These are phyloP conservation scores for Dolichopus griseipennis DNA, from an alignment of 2,888 invertebrate genomes.

Conservation along the genomic window DNA sequence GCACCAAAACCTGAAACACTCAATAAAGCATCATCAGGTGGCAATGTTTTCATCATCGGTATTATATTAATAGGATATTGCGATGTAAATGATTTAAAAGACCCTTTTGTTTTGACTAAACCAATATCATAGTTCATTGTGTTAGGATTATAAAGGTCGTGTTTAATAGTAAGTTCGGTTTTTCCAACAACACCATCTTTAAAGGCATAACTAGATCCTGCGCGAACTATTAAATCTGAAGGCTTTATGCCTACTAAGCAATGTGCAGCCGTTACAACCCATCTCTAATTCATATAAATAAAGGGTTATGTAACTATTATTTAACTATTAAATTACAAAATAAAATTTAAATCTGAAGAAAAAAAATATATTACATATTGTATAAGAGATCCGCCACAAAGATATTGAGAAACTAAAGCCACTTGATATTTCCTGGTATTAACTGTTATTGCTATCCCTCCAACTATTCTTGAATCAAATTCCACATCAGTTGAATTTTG, in stretches of 20 bases:
- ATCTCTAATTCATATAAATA: slow-evolving; percentile 19
- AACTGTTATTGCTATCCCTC: background rate
- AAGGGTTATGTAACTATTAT: no score
- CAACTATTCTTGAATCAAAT: no score
- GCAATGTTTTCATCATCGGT: slow-evolving; percentile 26
- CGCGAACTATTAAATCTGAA: slow-evolving; percentile 31
- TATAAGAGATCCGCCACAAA: background rate
- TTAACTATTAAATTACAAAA: background rate
- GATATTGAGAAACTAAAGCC: background rate
- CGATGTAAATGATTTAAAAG: slow-evolving; percentile 27
- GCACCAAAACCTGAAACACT: slow-evolving; percentile 40
- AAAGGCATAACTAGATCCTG: slow-evolving; percentile 35
- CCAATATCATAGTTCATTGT: slow-evolving; percentile 41
- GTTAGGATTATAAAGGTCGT: slow-evolving; percentile 31
- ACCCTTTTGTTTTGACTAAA: slow-evolving; percentile 35
- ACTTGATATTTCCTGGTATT: background rate
- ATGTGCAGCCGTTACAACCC: slow-evolving; percentile 43
- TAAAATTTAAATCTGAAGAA: background rate
- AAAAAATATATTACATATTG: background rate
- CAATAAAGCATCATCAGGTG: slow-evolving; percentile 29
- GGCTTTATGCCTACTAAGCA: slow-evolving; percentile 31
- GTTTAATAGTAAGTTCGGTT: slow-evolving; percentile 33
- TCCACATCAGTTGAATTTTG: no score
- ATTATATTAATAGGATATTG: slow-evolving; percentile 25
- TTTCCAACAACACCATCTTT: slow-evolving; percentile 36